These are phyloP conservation scores for Danionella cerebrum DNA, from an alignment of 2,113 vertebrate species.

Conservation along the genomic window DNA sequence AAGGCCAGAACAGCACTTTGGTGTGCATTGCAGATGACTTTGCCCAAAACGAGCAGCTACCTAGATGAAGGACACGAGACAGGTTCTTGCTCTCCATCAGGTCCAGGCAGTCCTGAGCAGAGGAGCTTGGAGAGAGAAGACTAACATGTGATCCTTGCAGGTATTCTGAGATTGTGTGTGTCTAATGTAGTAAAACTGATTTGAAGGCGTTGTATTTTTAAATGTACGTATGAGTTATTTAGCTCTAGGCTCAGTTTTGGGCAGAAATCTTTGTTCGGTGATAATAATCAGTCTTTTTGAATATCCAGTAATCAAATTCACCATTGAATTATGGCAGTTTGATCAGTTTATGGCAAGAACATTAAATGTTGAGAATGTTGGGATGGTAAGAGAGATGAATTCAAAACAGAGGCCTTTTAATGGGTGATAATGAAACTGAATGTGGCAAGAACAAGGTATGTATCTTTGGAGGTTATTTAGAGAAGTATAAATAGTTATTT, in stretches of 20 bases:
- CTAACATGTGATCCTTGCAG: background rate
- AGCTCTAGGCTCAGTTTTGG: slow-evolving; percentile 34
- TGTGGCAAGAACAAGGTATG: slow-evolving; percentile 21
- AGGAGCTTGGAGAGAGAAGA: slow-evolving; percentile 14
- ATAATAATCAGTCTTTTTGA: slow-evolving; percentile 23
- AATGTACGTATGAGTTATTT: slow-evolving; percentile 19
- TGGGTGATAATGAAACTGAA: slow-evolving; percentile 41
- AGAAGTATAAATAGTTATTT: slow-evolving; percentile 14
- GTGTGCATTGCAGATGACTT: slow-evolving; percentile 60
- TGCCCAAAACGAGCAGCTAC: slow-evolving; percentile 38
- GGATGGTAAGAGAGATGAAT: slow-evolving; percentile 9
- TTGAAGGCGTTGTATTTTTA: slow-evolving; percentile 6
- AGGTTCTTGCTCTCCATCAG: background rate
- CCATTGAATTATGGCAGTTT: slow-evolving; percentile 2
- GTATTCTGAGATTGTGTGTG: background rate
- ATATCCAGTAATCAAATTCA: slow-evolving; percentile 16
- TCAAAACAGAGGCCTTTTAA: slow-evolving; percentile 40
- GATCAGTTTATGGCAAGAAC: background rate
- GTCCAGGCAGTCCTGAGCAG: slow-evolving; percentile 10
- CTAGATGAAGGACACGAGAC: slow-evolving; percentile 21
- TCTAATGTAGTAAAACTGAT: background rate
- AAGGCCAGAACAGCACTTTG: slow-evolving; percentile 59
- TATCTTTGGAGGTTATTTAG: slow-evolving; percentile 30
- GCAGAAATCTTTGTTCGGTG: slow-evolving; percentile 29
- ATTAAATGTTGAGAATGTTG: background rate